Base-by-base conservation (phyloP, 2,888 invertebrate species). In the Acanthacorydalis orientalis region DNA sequence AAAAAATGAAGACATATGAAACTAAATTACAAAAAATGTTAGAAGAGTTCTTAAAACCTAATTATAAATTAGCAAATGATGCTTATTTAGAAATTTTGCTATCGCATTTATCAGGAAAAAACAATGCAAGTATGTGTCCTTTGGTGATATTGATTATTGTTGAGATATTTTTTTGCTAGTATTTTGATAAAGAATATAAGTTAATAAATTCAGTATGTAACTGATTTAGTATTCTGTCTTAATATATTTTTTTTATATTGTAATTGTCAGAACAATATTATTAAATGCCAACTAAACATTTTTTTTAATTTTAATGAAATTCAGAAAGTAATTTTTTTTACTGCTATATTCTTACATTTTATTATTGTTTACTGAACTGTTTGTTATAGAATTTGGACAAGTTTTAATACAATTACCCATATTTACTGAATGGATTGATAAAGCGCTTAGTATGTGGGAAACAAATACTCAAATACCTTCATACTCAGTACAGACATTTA, bases 41-140 rank as follows among this genome's bases (percentile, higher is more conserved):
- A 57, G 61, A 71, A 46, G 70, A 75, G 55, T 68, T 81, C 54
- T 59, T 74, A 16, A 65, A 72, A 49, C 73, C 75, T 0, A 65
- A 72, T 52, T 80, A 75, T 64, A 70, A 73, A 54, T 66, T 72
- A 43, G 64, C 72, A 60, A 72, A 77, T 59, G 77, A 70, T 62
- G 75, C 76, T 54, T 79, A 80, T 60, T 73, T 77, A 50, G 80
- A 79, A 59, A 72, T 73, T 54, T 65, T 81, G 42, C 66, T 80
- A 51, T 72, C 73, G 47, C 78, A 79, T 62, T 60, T 80, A 53
- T 64, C 69, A 15, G 70, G 70, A 45, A 65, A 67, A 54, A 64
- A 68, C 53, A 68, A 72, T 59, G 62, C 64, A 59, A 72, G 75
- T 74, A 57, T 61, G 60, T 58, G 42, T 47, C 11, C 31, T 11